Evolutionary conservation across 1,140 invertebrate genomes (phyloP).

Genomic region (Apis laboriosa): DNA sequence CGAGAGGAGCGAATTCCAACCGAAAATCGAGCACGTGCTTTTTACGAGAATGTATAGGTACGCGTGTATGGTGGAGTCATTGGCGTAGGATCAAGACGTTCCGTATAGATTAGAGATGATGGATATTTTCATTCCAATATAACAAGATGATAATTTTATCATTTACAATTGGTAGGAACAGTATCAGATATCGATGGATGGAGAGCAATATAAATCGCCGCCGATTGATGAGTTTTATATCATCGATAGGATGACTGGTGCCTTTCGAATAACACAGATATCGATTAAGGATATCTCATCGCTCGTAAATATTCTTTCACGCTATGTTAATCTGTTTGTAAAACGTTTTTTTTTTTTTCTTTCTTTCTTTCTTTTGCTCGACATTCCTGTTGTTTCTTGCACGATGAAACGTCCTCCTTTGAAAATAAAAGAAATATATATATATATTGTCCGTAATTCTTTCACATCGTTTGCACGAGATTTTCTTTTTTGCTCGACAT

Average conservation of each 20-base stretch:
- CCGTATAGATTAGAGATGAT: neutral
- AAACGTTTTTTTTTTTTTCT: neutral
- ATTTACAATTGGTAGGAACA: slow-evolving; percentile 11
- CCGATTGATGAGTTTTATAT: slow-evolving; percentile 12
- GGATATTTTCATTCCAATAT: neutral
- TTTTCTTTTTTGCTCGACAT: too few species aligned
- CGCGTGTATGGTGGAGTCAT: neutral
- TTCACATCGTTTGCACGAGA: too few species aligned
- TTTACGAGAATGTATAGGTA: slow-evolving; percentile 9
- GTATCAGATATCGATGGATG: slow-evolving; percentile 4
- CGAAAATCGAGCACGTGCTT: slow-evolving; percentile 58
- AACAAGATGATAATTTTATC: neutral
- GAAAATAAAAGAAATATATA: too few species aligned
- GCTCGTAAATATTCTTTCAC: slow-evolving; percentile 1
- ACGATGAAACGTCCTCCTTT: too few species aligned
- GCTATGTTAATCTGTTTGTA: slow-evolving; percentile 1
- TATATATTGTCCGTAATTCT: too few species aligned
- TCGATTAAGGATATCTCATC: neutral
- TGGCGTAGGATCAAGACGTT: slow-evolving; percentile 3
- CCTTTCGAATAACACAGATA: slow-evolving; percentile 22
- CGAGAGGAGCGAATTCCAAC: slow-evolving; percentile 5
- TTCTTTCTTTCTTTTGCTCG: too few species aligned
- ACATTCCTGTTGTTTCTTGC: neutral
- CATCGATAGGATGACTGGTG: slow-evolving; percentile 12
- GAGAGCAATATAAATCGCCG: slow-evolving; percentile 17